Conservation (phyloP, 2,113 vertebrate genomes). For the Promerops cafer region DNA sequence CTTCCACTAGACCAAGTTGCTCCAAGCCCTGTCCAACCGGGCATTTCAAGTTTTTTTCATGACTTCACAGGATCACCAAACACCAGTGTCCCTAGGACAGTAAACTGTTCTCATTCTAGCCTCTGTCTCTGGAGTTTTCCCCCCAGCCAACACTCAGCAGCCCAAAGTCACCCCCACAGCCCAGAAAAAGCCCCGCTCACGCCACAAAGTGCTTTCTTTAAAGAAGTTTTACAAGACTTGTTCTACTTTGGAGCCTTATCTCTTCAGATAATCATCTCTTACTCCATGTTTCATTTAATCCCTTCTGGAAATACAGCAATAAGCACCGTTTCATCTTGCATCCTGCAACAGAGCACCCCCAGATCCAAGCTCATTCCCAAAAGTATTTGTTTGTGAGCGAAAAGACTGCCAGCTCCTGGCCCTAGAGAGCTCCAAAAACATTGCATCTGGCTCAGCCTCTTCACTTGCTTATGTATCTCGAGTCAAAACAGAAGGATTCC, state of each 20-base stretch:
- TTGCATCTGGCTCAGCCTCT: neutral
- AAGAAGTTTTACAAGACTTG: neutral
- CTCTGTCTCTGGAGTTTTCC: neutral
- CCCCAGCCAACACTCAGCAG: neutral
- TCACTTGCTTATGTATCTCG: fast-evolving
- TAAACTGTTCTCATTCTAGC: neutral
- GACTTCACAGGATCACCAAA: neutral
- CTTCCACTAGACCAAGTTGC: neutral
- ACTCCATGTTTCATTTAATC: neutral
- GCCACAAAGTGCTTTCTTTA: neutral
- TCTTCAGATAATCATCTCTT: neutral
- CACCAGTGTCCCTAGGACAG: neutral
- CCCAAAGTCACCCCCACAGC: neutral
- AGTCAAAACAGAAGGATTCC: neutral
- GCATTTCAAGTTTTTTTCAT: neutral
- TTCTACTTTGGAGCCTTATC: neutral
- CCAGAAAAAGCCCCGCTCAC: neutral
- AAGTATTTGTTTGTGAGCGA: neutral
- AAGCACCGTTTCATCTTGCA: neutral
- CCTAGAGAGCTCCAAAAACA: neutral
- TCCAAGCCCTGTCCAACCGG: neutral
- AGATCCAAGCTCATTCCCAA: neutral
- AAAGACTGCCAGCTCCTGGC: neutral
- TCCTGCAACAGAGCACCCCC: neutral
- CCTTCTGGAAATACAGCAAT: neutral